These are phyloP conservation scores for Phyllotreta cruciferae DNA, from an alignment of 2,888 invertebrate genomes.

Conservation along the genomic window DNA sequence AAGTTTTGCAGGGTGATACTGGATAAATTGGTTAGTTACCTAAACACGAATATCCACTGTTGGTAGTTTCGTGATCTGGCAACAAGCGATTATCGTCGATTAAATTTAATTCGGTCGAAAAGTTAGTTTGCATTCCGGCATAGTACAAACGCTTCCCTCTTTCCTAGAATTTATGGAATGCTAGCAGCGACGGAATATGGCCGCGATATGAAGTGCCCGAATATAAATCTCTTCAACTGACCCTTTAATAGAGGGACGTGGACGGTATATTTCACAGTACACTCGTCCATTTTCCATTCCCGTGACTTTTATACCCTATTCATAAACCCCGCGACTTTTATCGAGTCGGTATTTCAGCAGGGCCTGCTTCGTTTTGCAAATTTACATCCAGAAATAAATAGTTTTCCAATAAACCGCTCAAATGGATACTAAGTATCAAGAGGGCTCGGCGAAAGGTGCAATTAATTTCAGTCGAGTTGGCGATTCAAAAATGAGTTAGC, in stretches of 20 bases:
- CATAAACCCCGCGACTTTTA: conserved; percentile 30
- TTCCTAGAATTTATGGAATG: conserved; percentile 25
- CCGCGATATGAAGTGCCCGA: conserved; percentile 29
- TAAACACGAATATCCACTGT: too few relatives aligned
- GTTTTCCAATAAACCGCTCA: too few relatives aligned
- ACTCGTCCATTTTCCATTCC: conserved; percentile 29
- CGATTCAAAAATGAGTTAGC: not conserved
- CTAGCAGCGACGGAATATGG: conserved; percentile 26
- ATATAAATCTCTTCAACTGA: conserved; percentile 32
- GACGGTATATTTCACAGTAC: conserved; percentile 29
- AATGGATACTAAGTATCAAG: too few relatives aligned
- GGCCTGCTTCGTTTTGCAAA: not conserved
- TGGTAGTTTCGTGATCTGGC: too few relatives aligned
- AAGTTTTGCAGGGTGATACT: too few relatives aligned
- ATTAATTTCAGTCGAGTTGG: conserved; percentile 1
- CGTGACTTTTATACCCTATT: conserved; percentile 31
- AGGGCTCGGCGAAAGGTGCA: too few relatives aligned
- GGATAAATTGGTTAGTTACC: too few relatives aligned
- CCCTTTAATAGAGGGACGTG: conserved; percentile 31
- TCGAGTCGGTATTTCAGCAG: conserved; percentile 16
- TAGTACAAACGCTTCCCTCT: conserved; percentile 21
- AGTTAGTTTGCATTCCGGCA: conserved; percentile 25
- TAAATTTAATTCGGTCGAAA: conserved; percentile 24
- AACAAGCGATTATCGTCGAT: conserved; percentile 8
- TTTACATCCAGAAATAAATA: not conserved